Conservation (phyloP, 2,888 invertebrate species). For the Ophion ellenae region DNA sequence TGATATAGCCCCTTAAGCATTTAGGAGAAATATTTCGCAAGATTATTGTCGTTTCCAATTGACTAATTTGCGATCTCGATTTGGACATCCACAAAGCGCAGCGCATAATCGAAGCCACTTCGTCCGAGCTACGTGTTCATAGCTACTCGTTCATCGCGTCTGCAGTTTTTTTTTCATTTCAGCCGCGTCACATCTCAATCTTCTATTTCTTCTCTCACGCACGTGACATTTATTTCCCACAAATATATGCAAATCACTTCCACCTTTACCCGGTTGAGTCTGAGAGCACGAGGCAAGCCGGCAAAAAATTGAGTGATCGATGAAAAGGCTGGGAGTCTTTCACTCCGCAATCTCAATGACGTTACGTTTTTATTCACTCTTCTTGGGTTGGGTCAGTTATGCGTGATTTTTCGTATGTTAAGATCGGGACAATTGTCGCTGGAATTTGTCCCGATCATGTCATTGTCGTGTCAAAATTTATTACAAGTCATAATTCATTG, state of each 20-base stretch:
- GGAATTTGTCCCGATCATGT: not conserved
- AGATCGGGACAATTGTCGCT: not conserved
- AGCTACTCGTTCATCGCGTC: not conserved
- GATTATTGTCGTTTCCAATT: no score
- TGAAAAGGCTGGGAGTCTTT: constrained; percentile 16
- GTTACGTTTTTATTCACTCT: constrained; percentile 46
- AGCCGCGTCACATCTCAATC: constrained; percentile 24
- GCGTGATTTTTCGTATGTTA: not conserved
- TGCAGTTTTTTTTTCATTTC: constrained; percentile 8
- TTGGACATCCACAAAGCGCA: not conserved
- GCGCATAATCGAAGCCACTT: not conserved
- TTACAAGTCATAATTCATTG: not conserved
- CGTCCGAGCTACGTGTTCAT: not conserved
- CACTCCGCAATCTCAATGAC: constrained; percentile 45
- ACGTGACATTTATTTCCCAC: constrained; percentile 40
- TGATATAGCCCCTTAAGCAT: no score
- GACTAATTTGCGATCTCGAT: not conserved
- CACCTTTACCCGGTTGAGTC: constrained; percentile 28
- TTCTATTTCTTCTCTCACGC: constrained; percentile 17
- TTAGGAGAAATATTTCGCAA: no score
- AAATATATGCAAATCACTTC: constrained; percentile 35
- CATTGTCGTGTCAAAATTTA: not conserved
- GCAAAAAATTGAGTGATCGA: constrained; percentile 55
- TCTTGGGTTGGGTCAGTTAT: constrained; percentile 50
- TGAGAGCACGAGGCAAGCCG: constrained; percentile 7